Base-by-base conservation (phyloP, 2,797 vertebrate genomes). In the Pachyuromys duprasi region DNA sequence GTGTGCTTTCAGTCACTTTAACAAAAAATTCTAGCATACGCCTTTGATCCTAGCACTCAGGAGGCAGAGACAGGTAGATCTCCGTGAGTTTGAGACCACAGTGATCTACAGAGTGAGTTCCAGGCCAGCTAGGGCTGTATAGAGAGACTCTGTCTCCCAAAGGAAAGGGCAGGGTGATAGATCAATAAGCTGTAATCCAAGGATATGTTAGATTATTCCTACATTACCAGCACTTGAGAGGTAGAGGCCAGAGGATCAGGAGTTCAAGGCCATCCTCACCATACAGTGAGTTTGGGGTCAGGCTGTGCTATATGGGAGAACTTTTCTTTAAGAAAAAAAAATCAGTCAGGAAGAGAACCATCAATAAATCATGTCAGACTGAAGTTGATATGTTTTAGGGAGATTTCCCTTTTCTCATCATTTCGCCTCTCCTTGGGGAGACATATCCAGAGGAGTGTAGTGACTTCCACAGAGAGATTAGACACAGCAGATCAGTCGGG, bases 381-480 rank as follows among this genome's bases (percentile, higher is more conserved):
- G 33, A 80, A 86, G 62, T 91, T 80, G 63, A 36, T 86, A 31
- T 62, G n/a, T 91, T 90, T 72, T 67, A 20, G 65, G 86, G 78
- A 93, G 67, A 72, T 28, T n/a, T 62, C 36, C 45, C 57, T 39
- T 63, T 86, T 76, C 22, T 86, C 45, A 14, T 39, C 42, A 8
- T 24, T 88, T 86, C 42, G 36, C n/a, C 63, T 92, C 22, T 42
- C 26, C 3, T 42, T 70, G 26, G 13, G 83, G n/a, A 93, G 20
- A 70, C 45, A 42, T 67, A 53, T 53, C 42, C 72, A 31, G 65
- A n/a, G 17, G 1, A 15, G 0, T 20, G 8, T 70, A 53, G 39
- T 55, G 36, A 70, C 60, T 80, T 75, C 70, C 24, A 31, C 57
- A 4, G 39, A 20, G 31, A 69, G 57, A 67, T n/a, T 53, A 62